Percentiles rank a stretch among this genome's conserved stretches.
Evolutionary conservation across 2,797 vertebrate genomes (phyloP).

Genomic region (Avahi laniger): DNA sequence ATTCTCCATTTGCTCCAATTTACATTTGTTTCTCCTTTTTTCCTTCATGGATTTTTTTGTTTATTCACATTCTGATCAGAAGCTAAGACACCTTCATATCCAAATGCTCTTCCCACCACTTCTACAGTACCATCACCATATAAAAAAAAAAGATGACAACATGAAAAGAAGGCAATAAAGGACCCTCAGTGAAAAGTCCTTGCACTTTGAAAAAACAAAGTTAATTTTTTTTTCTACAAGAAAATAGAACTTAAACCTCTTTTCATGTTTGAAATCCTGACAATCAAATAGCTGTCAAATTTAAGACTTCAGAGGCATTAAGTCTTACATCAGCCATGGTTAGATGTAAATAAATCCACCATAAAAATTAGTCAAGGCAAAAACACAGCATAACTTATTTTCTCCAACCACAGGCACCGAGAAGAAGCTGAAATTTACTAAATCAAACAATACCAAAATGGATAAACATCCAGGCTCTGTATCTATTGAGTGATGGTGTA

Average conservation of each 20-base stretch:
- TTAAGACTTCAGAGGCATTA: background rate
- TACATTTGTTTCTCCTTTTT: background rate
- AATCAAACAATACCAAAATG: background rate
- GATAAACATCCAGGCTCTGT: background rate
- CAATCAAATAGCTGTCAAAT: background rate
- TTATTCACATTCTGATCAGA: slow-evolving; percentile 33
- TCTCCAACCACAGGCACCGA: background rate
- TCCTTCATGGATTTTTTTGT: background rate
- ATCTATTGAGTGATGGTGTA: background rate
- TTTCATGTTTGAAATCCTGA: background rate
- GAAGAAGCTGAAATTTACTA: slow-evolving; percentile 25
- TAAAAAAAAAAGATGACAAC: background rate
- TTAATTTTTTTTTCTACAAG: background rate
- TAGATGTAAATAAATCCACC: background rate
- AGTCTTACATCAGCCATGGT: background rate
- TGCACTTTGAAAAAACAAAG: slow-evolving; percentile 36
- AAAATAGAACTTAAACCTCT: background rate
- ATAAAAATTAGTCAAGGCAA: slow-evolving; percentile 22
- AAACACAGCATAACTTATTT: slow-evolving; percentile 1
- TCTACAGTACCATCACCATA: background rate
- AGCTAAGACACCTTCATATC: background rate
- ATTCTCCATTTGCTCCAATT: background rate
- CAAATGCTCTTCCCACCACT: background rate
- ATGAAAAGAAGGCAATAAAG: background rate
- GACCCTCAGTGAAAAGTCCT: background rate